Base-by-base conservation (phyloP, 2,888 invertebrate genomes). In the Brachyptera risi region DNA sequence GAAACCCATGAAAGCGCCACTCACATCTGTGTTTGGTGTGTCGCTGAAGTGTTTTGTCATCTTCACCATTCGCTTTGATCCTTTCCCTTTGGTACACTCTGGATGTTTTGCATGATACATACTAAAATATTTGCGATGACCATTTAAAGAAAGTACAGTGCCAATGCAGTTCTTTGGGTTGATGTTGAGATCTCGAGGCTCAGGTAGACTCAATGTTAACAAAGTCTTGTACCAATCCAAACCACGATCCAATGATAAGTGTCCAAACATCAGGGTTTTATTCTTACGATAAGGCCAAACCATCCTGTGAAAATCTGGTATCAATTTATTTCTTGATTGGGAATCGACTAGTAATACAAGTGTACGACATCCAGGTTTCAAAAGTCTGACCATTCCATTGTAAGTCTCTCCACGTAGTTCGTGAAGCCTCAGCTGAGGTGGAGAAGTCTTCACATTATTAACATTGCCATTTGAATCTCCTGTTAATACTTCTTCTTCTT, bases 21-120 rank as follows among this genome's bases (percentile, higher is more conserved):
- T 31, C n/a, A n/a, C n/a, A n/a, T n/a, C n/a, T 11, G 15, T 51
- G 54, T 26, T 35, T 1, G 37, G 31, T 23, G 61, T 21, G 38
- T 65, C 65, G 40, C 64, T 66, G 38, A 66, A 59, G 40, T 58
- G 56, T 37, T 65, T 68, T 49, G 87, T 84, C 81, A 88, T 86
- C 72, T 85, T 83, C 37, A 82, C 80, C 82, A 88, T 86, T 68
- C 88, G 80, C 85, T 86, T 44, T 19, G 17, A n/a, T 2, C 44
- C 44, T 19, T 44, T 44, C 9, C 44, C 44, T 44, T 44, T 44
- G 62, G 83, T 81, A 58, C 75, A 74, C 77, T 93, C 94, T 1
- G 92, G 91, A 76, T 96, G 95, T 77, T 93, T 96, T 61, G 94
- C 94, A 79, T 99, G 98, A 79, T 96, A 99, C 81, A 99, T 96